Base-by-base conservation (phyloP, 2,888 invertebrate genomes). In the Cryptus armator region DNA sequence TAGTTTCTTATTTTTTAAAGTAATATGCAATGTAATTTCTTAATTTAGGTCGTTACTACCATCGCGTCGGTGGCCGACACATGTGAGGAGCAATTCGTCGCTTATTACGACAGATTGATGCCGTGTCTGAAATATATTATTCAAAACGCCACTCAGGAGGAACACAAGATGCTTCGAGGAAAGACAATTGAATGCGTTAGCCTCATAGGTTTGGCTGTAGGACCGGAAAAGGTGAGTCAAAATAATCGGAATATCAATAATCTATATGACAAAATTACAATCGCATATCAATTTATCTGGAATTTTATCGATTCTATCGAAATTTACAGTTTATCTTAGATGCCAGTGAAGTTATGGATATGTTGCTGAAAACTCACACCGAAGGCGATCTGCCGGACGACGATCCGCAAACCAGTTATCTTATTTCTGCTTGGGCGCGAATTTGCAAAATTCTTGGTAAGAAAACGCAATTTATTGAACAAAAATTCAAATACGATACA, bases 181-280 rank as follows among this genome's bases (percentile, higher is more conserved):
- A 99, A 99, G 95, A 99, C 99, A 1, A 99, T 99, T 88, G 99
- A 99, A 94, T 99, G 99, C 93, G 98, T 99, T 87, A 99, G 99
- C 92, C 96, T 99, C 81, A 99, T 99, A 93, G 99, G 99, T 90
- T 94, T 97, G 89, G 97, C 97, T 46, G 97, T 97, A 29, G 97
- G 97, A 3, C 95, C 96, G 48, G 97, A 97, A 84, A 97, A 97
- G 90, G 93, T 93, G 88, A 84, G 77, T 79, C 59, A 59, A 44
- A 19, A 67, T 81, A 56, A 24, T 24, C 24, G 24, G 24, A 24
- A 24, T 24, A 24, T 24, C 24, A 24, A 2, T 2, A 1, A 24
- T 24, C 24, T 24, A 24, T 24, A 0, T 2, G 24, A 2, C 24
- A 24, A 24, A 24, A 24, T 71, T n/a, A 53, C 24, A 32, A 46